Conservation (phyloP, 2,888 invertebrate species). For the Thereva unica region DNA sequence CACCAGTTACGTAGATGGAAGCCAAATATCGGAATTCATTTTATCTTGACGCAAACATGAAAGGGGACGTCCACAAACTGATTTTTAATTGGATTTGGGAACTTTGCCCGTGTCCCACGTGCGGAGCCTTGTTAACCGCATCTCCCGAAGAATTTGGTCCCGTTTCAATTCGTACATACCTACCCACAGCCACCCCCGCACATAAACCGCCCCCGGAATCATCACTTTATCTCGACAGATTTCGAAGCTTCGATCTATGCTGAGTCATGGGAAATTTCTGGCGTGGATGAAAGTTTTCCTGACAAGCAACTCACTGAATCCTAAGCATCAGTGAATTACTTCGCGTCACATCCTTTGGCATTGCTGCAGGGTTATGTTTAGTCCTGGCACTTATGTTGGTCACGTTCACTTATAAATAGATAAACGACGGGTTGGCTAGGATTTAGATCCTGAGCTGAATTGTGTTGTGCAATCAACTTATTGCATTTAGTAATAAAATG, state of each 20-base stretch:
- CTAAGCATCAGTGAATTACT: background rate
- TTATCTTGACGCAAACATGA: conserved; percentile 15
- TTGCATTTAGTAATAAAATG: background rate
- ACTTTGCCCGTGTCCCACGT: conserved; percentile 15
- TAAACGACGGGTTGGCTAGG: conserved; percentile 26
- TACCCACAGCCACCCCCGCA: no score
- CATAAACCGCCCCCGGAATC: no score
- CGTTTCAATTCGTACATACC: background rate
- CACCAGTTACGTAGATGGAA: background rate
- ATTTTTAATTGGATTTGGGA: conserved; percentile 32
- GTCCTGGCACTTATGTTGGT: conserved; percentile 37
- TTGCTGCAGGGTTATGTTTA: conserved; percentile 23
- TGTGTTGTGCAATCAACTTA: conserved; percentile 35
- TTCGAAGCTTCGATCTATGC: conserved; percentile 27
- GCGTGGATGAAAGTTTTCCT: conserved; percentile 15
- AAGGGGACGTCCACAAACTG: conserved; percentile 32
- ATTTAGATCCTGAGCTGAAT: background rate
- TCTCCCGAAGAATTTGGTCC: conserved; percentile 12
- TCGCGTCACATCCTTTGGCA: conserved; percentile 4
- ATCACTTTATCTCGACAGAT: conserved; percentile 18
- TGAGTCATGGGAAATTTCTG: conserved; percentile 23
- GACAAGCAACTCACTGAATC: conserved; percentile 7
- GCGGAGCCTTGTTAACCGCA: conserved; percentile 25
- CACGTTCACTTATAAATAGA: conserved; percentile 39
- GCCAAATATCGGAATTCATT: conserved; percentile 13